A percentile compares a stretch with the other conserved stretches of the same genome.
phyloP scores from a whole-genome alignment of 2,888 invertebrate genomes.

The Chalcosyrphus nemorum region DNA sequence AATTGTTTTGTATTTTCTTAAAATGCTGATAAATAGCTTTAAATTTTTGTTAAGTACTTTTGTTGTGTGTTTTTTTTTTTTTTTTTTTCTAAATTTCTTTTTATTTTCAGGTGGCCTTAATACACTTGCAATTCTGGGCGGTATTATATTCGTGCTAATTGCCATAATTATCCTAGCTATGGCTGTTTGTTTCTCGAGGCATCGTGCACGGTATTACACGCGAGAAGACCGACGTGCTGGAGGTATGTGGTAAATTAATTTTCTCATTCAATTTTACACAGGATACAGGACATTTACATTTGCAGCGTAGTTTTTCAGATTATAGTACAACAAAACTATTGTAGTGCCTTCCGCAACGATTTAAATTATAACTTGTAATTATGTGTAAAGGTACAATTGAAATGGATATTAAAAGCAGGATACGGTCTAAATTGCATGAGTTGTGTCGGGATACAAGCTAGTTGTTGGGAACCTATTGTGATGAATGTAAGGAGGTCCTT shows the following conservation, averaged over 20 bases:
- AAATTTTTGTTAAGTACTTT: constrained; percentile 15
- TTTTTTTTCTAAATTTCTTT: background rate
- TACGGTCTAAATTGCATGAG: too few species aligned
- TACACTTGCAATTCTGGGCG: constrained; percentile 81
- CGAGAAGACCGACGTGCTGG: constrained; percentile 85
- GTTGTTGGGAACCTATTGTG: too few species aligned
- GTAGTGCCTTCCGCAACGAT: background rate
- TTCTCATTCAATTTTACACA: background rate
- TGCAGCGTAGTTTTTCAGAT: background rate
- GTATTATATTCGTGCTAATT: constrained; percentile 81
- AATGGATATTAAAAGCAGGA: too few species aligned
- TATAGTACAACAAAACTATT: too few species aligned
- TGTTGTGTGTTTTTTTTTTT: background rate
- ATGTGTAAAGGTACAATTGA: background rate
- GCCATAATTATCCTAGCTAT: constrained; percentile 80
- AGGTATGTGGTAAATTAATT: constrained; percentile 68
- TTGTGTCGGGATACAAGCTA: too few species aligned
- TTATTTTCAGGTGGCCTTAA: constrained; percentile 83
- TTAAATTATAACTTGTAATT: background rate
- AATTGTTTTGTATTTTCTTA: constrained; percentile 68
- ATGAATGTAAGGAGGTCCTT: too few species aligned
- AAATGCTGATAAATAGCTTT: constrained; percentile 58
- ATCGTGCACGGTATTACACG: constrained; percentile 90
- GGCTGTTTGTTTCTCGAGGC: constrained; percentile 85
- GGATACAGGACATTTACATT: background rate